Conservation (phyloP, 2,797 vertebrate species). For the Sciurus vulgaris region DNA sequence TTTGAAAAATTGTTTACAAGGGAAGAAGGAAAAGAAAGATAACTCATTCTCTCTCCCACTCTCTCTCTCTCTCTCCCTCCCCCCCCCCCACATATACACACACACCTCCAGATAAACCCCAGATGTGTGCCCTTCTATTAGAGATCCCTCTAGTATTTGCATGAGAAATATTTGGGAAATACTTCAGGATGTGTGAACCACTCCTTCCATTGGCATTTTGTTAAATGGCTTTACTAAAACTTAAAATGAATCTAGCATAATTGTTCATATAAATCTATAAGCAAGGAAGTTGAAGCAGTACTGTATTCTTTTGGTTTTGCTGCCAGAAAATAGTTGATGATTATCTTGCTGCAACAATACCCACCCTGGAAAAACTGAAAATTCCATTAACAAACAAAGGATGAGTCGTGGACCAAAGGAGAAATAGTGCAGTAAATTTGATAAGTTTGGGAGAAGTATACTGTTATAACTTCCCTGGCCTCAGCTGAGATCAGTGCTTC, state of each 20-base stretch:
- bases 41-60: no score
- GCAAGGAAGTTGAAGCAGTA: constrained; percentile 4
- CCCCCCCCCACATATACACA: no score
- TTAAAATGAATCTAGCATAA: constrained; percentile 28
- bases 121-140: neutral
- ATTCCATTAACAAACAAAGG: constrained; percentile 24
- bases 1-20: constrained; percentile 28
- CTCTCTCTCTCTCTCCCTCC: no score
- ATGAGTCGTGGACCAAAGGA: neutral
- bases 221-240: constrained; percentile 41
- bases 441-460: neutral
- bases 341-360: constrained; percentile 49
- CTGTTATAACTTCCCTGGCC: neutral
- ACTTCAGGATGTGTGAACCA: neutral
- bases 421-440: neutral
- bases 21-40: neutral
- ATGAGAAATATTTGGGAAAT: constrained; percentile 25
- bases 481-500: neutral
- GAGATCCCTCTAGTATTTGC: neutral
- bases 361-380: constrained; percentile 54
- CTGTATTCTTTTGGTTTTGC: constrained; percentile 28
- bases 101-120: neutral
- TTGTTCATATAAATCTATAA: constrained; percentile 50
- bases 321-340: constrained; percentile 51
- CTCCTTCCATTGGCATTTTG: constrained; percentile 23